These are phyloP conservation scores for Premnoplex brunnescens DNA, from an alignment of 2,797 vertebrate species.

Conservation along the genomic window DNA sequence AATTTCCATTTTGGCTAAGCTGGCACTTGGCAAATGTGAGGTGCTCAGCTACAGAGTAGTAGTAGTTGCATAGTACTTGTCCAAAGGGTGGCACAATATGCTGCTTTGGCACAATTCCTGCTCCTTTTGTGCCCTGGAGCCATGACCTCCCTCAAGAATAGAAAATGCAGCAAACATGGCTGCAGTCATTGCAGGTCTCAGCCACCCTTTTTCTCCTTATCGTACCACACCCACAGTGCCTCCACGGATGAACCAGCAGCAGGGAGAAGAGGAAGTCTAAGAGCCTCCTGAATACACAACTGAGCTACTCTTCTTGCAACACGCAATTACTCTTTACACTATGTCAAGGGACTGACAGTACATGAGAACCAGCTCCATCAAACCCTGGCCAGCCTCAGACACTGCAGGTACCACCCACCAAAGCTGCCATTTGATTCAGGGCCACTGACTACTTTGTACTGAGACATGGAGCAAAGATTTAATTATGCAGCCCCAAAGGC, in stretches of 20 bases:
- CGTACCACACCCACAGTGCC: neutral
- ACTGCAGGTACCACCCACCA: neutral
- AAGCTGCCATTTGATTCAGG: neutral
- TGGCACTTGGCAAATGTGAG: neutral
- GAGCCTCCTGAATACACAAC: neutral
- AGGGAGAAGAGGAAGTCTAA: neutral
- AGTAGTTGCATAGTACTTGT: neutral
- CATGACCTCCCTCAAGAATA: slow-evolving; percentile 4
- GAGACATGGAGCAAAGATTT: neutral
- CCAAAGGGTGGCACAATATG: neutral
- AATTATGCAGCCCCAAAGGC: neutral
- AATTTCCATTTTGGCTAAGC: neutral
- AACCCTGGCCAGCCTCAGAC: neutral
- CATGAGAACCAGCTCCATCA: neutral
- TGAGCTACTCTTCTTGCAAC: neutral
- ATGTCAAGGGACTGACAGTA: neutral
- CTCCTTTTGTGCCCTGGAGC: neutral
- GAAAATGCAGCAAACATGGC: neutral
- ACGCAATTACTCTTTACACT: neutral
- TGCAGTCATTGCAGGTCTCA: neutral
- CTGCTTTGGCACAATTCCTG: neutral
- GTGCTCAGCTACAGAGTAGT: neutral
- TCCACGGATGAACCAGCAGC: neutral
- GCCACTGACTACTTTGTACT: neutral
- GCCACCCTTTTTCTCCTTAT: neutral